Evolutionary conservation across 2,888 invertebrate species (phyloP).

Genomic region (Chrysina gloriosa): DNA sequence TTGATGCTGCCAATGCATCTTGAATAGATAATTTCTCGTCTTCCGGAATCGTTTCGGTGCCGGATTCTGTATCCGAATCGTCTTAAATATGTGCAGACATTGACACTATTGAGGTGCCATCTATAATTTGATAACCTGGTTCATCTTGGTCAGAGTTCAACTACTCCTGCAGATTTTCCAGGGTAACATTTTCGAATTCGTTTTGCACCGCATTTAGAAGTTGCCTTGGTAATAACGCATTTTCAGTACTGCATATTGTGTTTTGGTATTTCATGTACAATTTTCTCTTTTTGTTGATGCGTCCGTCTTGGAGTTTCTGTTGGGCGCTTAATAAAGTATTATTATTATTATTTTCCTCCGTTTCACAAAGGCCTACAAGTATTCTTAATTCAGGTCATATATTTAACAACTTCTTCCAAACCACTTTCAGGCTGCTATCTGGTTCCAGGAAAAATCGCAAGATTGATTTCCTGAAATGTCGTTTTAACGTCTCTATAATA

Average conservation of each 20-base stretch:
- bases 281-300: no score
- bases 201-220: not conserved
- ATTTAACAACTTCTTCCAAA: not conserved
- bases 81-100: not conserved
- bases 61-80: not conserved
- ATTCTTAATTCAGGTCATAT: not conserved
- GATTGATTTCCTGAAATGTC: not conserved
- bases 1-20: no score
- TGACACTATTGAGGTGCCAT: not conserved
- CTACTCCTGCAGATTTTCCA: no score
- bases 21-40: no score
- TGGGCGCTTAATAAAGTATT: no score
- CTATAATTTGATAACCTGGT: slow-evolving; percentile 13
- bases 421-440: not conserved
- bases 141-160: no score
- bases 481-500: not conserved
- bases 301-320: no score
- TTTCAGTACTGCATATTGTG: not conserved
- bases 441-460: not conserved
- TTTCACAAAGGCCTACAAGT: not conserved
- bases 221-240: not conserved
- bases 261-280: no score
- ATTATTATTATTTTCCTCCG: no score
- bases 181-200: no score
- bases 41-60: no score